Evolutionary conservation across 2,888 invertebrate genomes (phyloP), one percentile per base, ranked within the genome.

Genomic region (Phaonia tiefii): DNA sequence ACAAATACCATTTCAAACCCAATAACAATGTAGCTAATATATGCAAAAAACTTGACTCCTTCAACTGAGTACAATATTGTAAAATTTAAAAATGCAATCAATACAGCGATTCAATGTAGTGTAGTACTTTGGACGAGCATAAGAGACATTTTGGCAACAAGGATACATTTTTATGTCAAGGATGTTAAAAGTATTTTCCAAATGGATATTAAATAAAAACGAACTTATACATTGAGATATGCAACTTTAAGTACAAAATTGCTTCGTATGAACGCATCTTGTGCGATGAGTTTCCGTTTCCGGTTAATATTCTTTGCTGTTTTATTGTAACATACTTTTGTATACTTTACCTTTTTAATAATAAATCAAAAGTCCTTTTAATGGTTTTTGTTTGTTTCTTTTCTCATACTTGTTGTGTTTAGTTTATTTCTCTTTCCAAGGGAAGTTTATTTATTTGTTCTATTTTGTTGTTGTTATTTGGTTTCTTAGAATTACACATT

Each of bases 401-500:
- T 25, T 25, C 37, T 17, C 31, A 5, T 31, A 31, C 31, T 31
- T 8, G 3, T 31, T 31, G 8, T 71, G 22, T 25, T 54, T 54
- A 25, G 15, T 51, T 51, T 26, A 15, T 42, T 25, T 42, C 8
- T 31, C 31, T 31, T 31, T 31, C 8, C 8, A 8, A n/a, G 31
- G 4, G 8, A 8, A 22, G 20, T 51, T 37, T 31, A 5, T 67
- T 49, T 67, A 7, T 31, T 66, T n/a, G 15, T 8, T 63, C 63
- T 58, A 60, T n/a, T 11, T 51, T 39, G 60, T 58, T 15, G 56
- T 67, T 63, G 26, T 39, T 44, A 17, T 63, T 54, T 46, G 4
- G 20, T 63, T 54, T 60, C 65, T 60, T 25, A 51, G 11, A 69
- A 39, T 39, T 51, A 69, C n/a, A 54, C 4, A 54, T 51, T 80